These are phyloP conservation scores for Spea multiplicata DNA, from an alignment of 2,113 vertebrate genomes.

Conservation along the genomic window DNA sequence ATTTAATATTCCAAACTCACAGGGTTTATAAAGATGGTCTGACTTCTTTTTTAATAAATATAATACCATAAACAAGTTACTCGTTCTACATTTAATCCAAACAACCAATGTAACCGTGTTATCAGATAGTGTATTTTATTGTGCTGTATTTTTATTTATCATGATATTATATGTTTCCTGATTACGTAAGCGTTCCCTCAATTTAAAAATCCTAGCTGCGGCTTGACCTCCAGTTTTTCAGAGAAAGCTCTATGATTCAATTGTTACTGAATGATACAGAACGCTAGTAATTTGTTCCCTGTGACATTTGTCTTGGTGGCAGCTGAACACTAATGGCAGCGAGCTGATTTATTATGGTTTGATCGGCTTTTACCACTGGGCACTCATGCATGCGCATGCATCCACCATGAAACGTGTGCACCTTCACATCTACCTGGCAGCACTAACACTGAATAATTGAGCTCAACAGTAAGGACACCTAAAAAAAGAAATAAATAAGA, in stretches of 20 bases:
- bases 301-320: conserved; percentile 36
- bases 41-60: too few species aligned
- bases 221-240: conserved; percentile 33
- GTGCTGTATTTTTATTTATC: not conserved
- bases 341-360: conserved; percentile 41
- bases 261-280: conserved; percentile 39
- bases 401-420: not conserved
- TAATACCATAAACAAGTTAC: too few species aligned
- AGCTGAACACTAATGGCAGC: conserved; percentile 28
- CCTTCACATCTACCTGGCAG: not conserved
- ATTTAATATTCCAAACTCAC: too few species aligned
- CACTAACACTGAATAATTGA: too few species aligned
- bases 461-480: too few species aligned
- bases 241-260: conserved; percentile 37
- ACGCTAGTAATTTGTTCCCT: conserved; percentile 30
- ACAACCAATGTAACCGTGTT: too few species aligned
- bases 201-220: conserved; percentile 12
- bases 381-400: conserved; percentile 22
- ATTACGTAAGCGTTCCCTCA: conserved; percentile 8
- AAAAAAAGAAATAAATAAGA: too few species aligned
- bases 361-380: conserved; percentile 29
- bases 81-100: too few species aligned
- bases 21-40: too few species aligned
- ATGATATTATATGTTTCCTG: not conserved
- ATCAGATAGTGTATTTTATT: not conserved